phyloP scores from a whole-genome alignment of 2,797 vertebrate genomes.

The Ctenosaura bakeri region DNA sequence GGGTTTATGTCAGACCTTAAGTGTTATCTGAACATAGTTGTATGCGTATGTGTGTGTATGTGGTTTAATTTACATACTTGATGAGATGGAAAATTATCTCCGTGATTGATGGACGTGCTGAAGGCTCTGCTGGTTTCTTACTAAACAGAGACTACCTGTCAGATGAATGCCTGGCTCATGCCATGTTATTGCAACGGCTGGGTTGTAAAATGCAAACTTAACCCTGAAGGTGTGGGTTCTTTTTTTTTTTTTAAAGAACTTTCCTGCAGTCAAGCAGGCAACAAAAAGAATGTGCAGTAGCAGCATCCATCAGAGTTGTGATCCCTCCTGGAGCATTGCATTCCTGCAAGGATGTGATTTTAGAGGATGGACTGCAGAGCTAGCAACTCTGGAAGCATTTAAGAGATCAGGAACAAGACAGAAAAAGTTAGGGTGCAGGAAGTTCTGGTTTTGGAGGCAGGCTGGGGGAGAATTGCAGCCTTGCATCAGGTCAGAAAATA shows the following conservation, averaged over 20 bases:
- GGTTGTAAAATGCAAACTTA: neutral
- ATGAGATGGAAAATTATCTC: slow-evolving; percentile 80
- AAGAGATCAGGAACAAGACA: no score
- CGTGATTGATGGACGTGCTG: slow-evolving; percentile 76
- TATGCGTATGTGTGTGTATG: slow-evolving; percentile 13
- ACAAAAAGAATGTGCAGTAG: neutral
- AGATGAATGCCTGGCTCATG: slow-evolving; percentile 63
- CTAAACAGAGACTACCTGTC: slow-evolving; percentile 70
- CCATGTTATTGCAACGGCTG: slow-evolving; percentile 4
- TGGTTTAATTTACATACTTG: slow-evolving; percentile 80
- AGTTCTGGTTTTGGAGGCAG: neutral
- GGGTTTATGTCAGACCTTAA: neutral
- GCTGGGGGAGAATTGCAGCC: neutral
- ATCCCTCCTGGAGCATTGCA: neutral
- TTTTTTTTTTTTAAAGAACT: neutral
- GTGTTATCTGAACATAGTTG: slow-evolving; percentile 70
- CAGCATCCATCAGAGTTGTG: neutral
- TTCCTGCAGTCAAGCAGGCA: neutral
- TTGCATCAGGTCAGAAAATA: no score
- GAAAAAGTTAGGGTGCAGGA: neutral
- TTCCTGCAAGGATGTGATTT: neutral
- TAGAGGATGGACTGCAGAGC: neutral
- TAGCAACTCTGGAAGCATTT: neutral
- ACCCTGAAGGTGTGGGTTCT: neutral
- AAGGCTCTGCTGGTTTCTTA: slow-evolving; percentile 65